These are phyloP conservation scores for Ariopsis seemanni DNA, from an alignment of 2,113 vertebrate genomes.

Conservation along the genomic window DNA sequence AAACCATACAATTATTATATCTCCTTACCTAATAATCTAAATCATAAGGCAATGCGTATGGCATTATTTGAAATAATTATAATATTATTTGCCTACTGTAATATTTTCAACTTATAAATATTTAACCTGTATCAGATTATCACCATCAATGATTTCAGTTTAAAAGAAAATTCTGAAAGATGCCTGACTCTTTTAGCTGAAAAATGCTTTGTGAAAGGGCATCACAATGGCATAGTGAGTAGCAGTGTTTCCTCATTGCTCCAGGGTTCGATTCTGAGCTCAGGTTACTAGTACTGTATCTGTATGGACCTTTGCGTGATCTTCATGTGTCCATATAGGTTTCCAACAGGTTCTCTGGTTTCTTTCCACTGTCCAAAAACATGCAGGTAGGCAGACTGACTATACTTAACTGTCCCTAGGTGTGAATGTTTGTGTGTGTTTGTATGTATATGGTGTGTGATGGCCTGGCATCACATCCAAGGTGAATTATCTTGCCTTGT, in stretches of 20 bases:
- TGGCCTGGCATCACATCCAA: neutral
- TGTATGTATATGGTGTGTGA: neutral
- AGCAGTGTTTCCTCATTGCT: too few relatives aligned
- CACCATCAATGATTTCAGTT: neutral
- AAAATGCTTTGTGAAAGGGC: neutral
- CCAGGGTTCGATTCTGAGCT: neutral
- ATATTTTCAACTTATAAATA: neutral
- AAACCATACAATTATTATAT: neutral
- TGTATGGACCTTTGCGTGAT: neutral
- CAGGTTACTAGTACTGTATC: neutral
- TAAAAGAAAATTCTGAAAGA: neutral
- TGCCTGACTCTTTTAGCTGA: neutral
- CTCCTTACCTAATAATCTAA: neutral
- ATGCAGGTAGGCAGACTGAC: neutral
- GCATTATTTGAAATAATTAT: neutral
- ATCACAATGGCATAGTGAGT: neutral
- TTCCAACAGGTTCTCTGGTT: neutral
- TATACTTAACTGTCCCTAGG: neutral
- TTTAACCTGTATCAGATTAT: neutral
- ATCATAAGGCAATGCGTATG: neutral
- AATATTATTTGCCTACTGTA: neutral
- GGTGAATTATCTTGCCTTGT: neutral
- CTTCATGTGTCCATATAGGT: neutral
- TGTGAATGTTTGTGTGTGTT: neutral
- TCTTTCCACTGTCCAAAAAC: neutral